These are phyloP conservation scores for Molorchus minor DNA, from an alignment of 2,888 invertebrate species.

Conservation along the genomic window DNA sequence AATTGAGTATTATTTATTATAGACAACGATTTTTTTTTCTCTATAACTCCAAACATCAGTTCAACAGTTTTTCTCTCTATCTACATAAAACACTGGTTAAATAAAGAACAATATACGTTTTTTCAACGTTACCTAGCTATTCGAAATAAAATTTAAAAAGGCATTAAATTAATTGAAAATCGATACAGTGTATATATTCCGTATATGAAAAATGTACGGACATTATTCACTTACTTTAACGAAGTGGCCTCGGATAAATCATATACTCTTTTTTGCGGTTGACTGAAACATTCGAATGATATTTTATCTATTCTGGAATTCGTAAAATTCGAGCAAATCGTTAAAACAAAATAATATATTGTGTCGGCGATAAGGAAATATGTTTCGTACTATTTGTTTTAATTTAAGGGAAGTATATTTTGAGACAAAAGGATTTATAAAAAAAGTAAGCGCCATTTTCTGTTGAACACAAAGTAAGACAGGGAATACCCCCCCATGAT, in stretches of 20 bases:
- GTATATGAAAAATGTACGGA: constrained; percentile 18
- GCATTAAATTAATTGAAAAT: constrained; percentile 24
- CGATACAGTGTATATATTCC: constrained; percentile 10
- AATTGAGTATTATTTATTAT: no score
- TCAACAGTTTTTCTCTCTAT: no score
- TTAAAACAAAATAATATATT: no score
- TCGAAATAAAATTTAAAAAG: constrained; percentile 23
- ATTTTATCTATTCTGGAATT: constrained; percentile 6
- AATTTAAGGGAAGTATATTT: no score
- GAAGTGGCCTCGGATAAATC: constrained; percentile 25
- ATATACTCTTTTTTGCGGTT: constrained; percentile 17
- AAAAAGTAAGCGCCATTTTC: no score
- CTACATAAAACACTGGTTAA: constrained; percentile 3
- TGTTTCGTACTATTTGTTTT: no score
- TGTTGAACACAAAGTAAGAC: no score
- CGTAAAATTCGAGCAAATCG: constrained; percentile 20
- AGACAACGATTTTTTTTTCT: no score
- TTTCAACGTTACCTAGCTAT: constrained; percentile 25
- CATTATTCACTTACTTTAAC: constrained; percentile 26
- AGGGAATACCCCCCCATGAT: no score
- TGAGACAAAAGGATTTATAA: no score
- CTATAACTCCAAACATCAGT: no score
- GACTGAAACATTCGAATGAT: constrained; percentile 15
- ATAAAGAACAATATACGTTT: constrained; percentile 14
- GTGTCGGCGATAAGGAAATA: no score